These are phyloP conservation scores for Malurus cyaneus DNA, from an alignment of 2,113 vertebrate species.

Conservation along the genomic window DNA sequence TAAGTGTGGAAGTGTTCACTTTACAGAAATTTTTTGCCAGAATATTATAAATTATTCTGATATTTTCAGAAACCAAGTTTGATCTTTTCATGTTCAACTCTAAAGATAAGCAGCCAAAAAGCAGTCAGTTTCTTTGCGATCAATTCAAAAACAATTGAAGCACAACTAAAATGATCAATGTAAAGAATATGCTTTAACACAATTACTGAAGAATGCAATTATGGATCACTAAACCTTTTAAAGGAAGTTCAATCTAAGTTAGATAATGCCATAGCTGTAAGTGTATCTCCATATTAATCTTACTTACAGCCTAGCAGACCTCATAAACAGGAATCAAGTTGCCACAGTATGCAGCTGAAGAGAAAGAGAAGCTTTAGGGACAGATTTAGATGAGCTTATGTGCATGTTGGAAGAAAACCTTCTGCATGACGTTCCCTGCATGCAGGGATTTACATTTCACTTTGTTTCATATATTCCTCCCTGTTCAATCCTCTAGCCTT, in stretches of 20 bases:
- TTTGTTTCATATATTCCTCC: background rate
- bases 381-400: background rate
- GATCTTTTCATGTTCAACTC: background rate
- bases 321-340: background rate
- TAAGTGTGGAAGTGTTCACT: background rate
- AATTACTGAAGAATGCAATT: constrained; percentile 32
- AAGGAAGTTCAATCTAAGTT: background rate
- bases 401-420: background rate
- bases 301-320: background rate
- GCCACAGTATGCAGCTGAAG: background rate
- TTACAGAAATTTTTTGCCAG: background rate
- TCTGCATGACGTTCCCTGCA: background rate
- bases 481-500: background rate
- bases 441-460: background rate
- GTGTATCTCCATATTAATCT: background rate
- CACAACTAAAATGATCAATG: constrained; percentile 35
- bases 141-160: constrained; percentile 51
- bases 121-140: background rate
- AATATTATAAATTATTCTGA: constrained; percentile 12
- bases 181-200: constrained; percentile 23
- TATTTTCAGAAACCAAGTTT: background rate
- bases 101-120: background rate
- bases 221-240: constrained; percentile 15
- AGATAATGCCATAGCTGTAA: background rate
- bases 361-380: background rate